Evolutionary conservation across 2,797 vertebrate genomes (phyloP), one percentile per base, ranked within the genome.

Genomic region (Pipistrellus pipistrellus): DNA sequence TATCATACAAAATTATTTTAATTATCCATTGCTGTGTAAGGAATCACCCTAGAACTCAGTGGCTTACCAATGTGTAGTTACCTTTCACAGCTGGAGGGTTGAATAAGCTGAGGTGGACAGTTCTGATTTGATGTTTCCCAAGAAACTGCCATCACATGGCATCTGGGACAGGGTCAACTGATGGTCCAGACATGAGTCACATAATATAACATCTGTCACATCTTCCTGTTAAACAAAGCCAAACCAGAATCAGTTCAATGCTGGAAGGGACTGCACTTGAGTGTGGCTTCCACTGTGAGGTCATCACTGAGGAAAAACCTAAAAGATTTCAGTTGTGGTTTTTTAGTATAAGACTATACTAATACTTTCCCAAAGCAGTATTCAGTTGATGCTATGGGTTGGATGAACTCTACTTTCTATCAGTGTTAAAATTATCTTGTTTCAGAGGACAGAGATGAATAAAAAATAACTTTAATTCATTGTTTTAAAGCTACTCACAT

Each of bases 261-360:
- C 14, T 53, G 3, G 30, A 23, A n/a, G 6, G 13, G 21, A 27
- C 9, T 25, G 4, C 9, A 10, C 3, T 3, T 2, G 20, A 12
- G 30, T 0, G 25, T 14, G 75, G 25, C 15, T 35, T n/a, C 15
- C 15, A 6, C 0, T 2, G 35, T 7, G 23, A 13, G 4, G 2
- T 17, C 23, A 1, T 23, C 18, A 25, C 1, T 75, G 57, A n/a
- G 30, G 48, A 48, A 4, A 3, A 38, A 35, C n/a, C 18, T 7
- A 44, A 20, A 57, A 12, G 32, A 30, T 64, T 32, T 15, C 30
- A 62, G 1, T 72, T 7, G 2, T 46, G 35, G 12, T 35, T 53
- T 27, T 62, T 30, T 17, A 23, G n/a, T 51, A 51, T 51, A 38
- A 30, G 35, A 21, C 38, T 32, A 1, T 30, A 14, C n/a, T 25